Evolutionary conservation across 2,797 vertebrate species (phyloP), one percentile per base, ranked within the genome.

Genomic region (Macroramphosus scolopax): DNA sequence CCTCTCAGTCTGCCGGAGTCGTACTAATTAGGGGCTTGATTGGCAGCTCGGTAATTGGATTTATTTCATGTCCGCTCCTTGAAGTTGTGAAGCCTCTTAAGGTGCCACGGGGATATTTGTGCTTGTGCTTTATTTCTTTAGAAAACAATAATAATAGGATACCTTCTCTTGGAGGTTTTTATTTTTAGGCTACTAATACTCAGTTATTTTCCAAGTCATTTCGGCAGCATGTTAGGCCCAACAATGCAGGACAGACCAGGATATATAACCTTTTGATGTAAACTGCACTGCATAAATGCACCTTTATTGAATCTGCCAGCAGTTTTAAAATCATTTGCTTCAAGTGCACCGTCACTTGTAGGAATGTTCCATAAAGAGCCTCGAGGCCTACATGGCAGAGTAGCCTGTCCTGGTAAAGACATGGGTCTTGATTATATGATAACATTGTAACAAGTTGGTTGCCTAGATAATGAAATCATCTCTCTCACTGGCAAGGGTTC

Each of bases 21-120:
- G 47, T 28, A 63, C 81, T 83, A 78, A 85, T 84, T 81, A 84
- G 62, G 38, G 32, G 26, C 50, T 38, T 86, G 82, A 86, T 61
- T 81, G 83, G 83, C 83, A 85, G 77, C 75, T 76, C 48, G 1
- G 65, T 85, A 81, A 86, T 82, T 85, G 80, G 81, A 85, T 83
- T 84, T 81, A 80, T 84, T 85, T 85, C 68, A 80, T 87, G 81
- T 78, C 78, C 70, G 72, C 72, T 83, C 62, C 81, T 80, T 81
- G 78, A 85, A 82, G 80, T 81, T 83, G 68, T 76, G 74, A 67
- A 78, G 71, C 70, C 63, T 84, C 72, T 75, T 63, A 71, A 58
- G 31, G 55, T 55, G 36, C 52, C 18, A 41, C 41, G 55, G 50
- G 60, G 72, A 55, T 24, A 22, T 47, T 63, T 68, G 43, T 48